Evolutionary conservation across 1,140 invertebrate genomes (phyloP), one percentile per base, ranked within the genome.

Genomic region (Bombus waltoni): DNA sequence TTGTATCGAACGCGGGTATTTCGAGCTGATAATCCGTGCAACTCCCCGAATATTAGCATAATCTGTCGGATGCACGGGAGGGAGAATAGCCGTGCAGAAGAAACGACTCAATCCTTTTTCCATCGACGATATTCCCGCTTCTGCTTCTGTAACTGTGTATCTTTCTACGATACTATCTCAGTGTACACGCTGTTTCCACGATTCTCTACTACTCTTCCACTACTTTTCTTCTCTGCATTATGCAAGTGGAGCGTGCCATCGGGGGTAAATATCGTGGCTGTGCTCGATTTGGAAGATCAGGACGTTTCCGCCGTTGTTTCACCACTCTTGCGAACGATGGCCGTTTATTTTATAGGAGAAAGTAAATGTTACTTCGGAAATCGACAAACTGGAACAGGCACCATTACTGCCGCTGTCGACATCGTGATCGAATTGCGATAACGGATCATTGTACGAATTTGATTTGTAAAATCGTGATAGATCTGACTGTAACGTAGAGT

Each of bases 21-120:
- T 57, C 84, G 25, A 82, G 38, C 59, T 76, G 79, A 82, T 86
- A 86, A 86, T 86, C 84, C 84, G 18, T 11, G 22, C 71, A 62
- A 81, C 71, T 81, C 72, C 65, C 79, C 32, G 44, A 66, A 62
- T 86, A 86, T 86, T 86, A 82, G 72, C 84, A 86, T 86, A 86
- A 86, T 86, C 79, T 82, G 84, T 15, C n/a, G 35, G 18, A 40
- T 32, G 40, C 35, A 35, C 22, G 75, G 13, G 62, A 47, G 68
- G 35, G 5, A 32, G 44, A 42, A 28, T 18, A 25, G 32, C 22
- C 35, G 72, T 40, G 66, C 32, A 53, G 47, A 53, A 53, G 47
- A 53, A 53, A 53, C 47, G 47, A 53, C 47, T 82, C 84, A 72
- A 82, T 68, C n/a, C 79, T 44, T 32, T 75, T 57, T 42, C 35